phyloP scores from a whole-genome alignment of 2,113 vertebrate genomes.

The Odocoileus virginianus region DNA sequence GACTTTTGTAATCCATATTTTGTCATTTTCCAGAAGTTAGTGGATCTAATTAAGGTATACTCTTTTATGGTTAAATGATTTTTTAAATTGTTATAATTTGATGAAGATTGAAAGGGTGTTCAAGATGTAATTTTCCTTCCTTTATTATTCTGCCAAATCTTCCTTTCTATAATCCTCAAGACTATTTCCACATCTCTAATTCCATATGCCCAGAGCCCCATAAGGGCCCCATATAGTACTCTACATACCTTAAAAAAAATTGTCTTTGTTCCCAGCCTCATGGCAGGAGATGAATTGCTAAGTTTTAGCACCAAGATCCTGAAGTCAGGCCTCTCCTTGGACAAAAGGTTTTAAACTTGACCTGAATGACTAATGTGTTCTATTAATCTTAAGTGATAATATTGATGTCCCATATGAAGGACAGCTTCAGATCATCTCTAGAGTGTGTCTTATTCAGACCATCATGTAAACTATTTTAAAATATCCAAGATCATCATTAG shows the following conservation, averaged over 20 bases:
- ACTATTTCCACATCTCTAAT: constrained; percentile 32
- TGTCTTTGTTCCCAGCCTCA: constrained; percentile 58
- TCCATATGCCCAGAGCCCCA: constrained; percentile 53
- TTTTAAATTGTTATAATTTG: constrained; percentile 56
- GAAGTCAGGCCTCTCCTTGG: background rate
- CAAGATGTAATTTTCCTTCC: constrained; percentile 54
- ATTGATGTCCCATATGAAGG: background rate
- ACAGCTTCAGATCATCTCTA: background rate
- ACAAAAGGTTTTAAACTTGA: background rate
- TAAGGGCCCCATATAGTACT: constrained; percentile 64
- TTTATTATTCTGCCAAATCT: constrained; percentile 63
- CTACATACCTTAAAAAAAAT: background rate
- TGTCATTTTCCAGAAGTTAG: constrained; percentile 43
- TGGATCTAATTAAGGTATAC: constrained; percentile 39
- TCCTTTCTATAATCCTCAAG: constrained; percentile 39
- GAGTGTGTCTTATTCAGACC: background rate
- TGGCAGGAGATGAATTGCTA: constrained; percentile 24
- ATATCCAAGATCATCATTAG: background rate
- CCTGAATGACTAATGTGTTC: background rate
- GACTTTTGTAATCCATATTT: constrained; percentile 30
- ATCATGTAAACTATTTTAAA: constrained; percentile 4
- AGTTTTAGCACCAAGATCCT: constrained; percentile 18
- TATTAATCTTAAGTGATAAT: background rate
- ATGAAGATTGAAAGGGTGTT: constrained; percentile 60
- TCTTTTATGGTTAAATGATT: constrained; percentile 49